phyloP scores from a whole-genome alignment of 2,888 invertebrate genomes.

The Habroteleia sp. region DNA sequence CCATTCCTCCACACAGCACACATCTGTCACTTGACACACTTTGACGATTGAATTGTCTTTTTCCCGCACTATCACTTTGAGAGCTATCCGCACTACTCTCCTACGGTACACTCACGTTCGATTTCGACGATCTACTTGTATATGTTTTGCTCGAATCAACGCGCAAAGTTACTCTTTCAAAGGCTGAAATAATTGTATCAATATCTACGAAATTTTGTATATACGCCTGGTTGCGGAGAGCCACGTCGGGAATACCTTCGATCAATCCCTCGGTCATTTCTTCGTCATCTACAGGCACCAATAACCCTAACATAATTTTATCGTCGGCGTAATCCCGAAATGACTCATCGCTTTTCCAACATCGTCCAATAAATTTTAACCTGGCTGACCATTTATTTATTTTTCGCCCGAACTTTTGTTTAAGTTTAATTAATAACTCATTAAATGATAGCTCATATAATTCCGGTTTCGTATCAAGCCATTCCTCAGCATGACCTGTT shows the following conservation, averaged over 20 bases:
- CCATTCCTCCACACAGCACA: background rate
- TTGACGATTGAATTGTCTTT: background rate
- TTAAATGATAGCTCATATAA: background rate
- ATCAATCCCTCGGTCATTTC: background rate
- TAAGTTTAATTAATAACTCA: slow-evolving; percentile 1
- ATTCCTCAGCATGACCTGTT: background rate
- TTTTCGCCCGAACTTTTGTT: background rate
- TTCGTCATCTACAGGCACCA: background rate
- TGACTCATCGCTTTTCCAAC: background rate
- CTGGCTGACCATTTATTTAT: background rate
- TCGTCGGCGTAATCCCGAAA: background rate
- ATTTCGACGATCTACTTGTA: background rate
- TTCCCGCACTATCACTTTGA: slow-evolving; percentile 9
- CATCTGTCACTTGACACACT: background rate
- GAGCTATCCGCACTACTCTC: slow-evolving; percentile 8
- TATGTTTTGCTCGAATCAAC: background rate
- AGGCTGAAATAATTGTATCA: background rate
- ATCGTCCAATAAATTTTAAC: background rate
- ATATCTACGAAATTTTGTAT: background rate
- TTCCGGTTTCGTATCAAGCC: background rate
- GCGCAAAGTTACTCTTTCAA: slow-evolving; percentile 6
- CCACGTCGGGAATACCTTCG: background rate
- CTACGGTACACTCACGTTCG: background rate
- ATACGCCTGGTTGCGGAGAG: background rate
- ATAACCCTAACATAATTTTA: background rate